Evolutionary conservation across 2,113 vertebrate species (phyloP).

Genomic region (Neoarius graeffei): DNA sequence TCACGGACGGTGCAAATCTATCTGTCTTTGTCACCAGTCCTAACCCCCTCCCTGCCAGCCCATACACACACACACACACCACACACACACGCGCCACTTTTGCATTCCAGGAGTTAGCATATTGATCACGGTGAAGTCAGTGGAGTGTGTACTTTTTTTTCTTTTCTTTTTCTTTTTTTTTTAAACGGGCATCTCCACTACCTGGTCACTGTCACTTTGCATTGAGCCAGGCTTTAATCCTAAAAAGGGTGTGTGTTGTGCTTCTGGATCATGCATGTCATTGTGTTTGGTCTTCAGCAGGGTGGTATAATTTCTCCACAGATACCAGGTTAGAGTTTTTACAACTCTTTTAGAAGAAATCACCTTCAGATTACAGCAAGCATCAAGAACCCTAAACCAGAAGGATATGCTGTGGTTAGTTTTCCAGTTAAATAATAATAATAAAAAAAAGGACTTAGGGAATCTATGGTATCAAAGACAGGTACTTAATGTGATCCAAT

Average conservation of each 20-base stretch:
- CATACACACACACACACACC: slow-evolving; percentile 27
- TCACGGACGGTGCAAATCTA: slow-evolving; percentile 83
- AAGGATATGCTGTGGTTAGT: not conserved
- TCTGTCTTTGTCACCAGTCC: slow-evolving; percentile 78
- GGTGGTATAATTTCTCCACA: not conserved
- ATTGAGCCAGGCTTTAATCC: slow-evolving; percentile 61
- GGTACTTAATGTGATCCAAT: not conserved
- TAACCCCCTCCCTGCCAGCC: slow-evolving; percentile 48
- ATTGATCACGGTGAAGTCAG: slow-evolving; percentile 75
- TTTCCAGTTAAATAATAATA: not conserved
- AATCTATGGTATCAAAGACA: not conserved
- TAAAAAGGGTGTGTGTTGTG: slow-evolving; percentile 9
- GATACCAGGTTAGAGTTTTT: not conserved
- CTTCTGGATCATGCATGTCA: not conserved
- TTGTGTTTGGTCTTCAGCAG: slow-evolving; percentile 1
- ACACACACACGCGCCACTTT: slow-evolving; percentile 59
- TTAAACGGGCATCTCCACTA: slow-evolving; percentile 61
- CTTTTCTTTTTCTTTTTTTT: slow-evolving; percentile 35
- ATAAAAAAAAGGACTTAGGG: too few relatives aligned
- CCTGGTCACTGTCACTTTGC: slow-evolving; percentile 68
- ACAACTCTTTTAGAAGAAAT: not conserved
- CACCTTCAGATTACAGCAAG: not conserved
- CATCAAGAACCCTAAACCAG: not conserved
- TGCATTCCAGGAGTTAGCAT: slow-evolving; percentile 80
- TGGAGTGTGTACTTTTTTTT: slow-evolving; percentile 71